Evolutionary conservation across 1,140 invertebrate genomes (phyloP).

Genomic region (Drosophila sturtevanti): DNA sequence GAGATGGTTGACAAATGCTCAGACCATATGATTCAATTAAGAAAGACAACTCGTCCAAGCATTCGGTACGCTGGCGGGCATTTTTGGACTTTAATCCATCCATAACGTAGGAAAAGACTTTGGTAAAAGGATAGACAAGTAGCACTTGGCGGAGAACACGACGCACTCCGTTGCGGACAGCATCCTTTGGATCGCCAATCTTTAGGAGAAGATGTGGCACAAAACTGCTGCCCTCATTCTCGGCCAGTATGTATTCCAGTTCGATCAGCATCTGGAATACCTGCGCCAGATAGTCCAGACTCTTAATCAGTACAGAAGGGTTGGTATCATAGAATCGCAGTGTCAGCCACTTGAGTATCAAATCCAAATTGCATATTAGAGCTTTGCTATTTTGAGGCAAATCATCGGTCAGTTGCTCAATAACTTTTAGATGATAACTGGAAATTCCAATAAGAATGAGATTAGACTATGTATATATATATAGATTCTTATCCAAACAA

Average conservation of each 20-base stretch:
- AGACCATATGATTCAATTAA: conserved; percentile 94
- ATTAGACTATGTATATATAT: too few species aligned
- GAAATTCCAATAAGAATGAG: conserved; percentile 3
- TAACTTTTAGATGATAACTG: conserved; percentile 95
- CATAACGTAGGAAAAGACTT: conserved; percentile 95
- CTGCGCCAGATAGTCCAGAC: conserved; percentile 93
- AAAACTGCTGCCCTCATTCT: conserved; percentile 96
- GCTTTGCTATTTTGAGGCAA: conserved; percentile 89
- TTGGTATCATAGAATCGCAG: conserved; percentile 99
- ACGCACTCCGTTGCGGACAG: conserved; percentile 93
- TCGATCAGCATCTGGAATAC: conserved; percentile 92
- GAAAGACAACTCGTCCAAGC: conserved; percentile 94
- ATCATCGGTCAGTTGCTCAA: conserved; percentile 94
- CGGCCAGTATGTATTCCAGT: conserved; percentile 92
- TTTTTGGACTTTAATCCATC: conserved; percentile 98
- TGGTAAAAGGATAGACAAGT: conserved; percentile 93
- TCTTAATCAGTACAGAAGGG: conserved; percentile 97
- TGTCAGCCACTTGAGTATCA: conserved; percentile 98
- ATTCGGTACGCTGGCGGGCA: conserved; percentile 97
- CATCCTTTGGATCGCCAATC: conserved; percentile 98
- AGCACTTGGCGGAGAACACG: conserved; percentile 93
- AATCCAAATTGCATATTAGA: conserved; percentile 94
- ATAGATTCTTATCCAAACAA: too few species aligned
- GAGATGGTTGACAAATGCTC: conserved; percentile 91
- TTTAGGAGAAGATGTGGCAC: conserved; percentile 97